Evolutionary conservation across 2,888 invertebrate genomes (phyloP), one percentile per base, ranked within the genome.

Genomic region (Theristus sp.): DNA sequence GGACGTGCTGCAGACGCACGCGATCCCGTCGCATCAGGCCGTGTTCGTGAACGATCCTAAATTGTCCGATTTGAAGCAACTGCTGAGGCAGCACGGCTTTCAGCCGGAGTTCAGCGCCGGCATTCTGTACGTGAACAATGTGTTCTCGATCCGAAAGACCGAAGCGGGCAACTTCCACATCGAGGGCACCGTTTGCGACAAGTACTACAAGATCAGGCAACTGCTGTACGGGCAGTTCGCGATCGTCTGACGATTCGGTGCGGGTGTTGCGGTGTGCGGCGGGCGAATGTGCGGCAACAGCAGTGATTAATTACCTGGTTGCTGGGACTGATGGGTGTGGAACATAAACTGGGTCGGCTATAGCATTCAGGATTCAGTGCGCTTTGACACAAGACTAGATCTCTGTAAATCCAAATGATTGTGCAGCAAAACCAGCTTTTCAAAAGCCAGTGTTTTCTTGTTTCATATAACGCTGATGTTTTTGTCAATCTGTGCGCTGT

Each of bases 201-300:
- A 96, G 67, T 98, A 91, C 76, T 98, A 86, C 77, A 85, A 83
- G 80, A 86, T 98, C 56, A 81, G 93, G 61, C 87, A 89, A 68
- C 77, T 94, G 47, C 78, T 98, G 31, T 98, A 98, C 74, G 86
- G 88, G 65, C 94, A 98, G 74, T 98, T 93, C 76, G 96, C 94
- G 61, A 89, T 98, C 71, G 84, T 94, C 60, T 93, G 81, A 66
- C 24, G 17, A n/a, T n/a, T n/a, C n/a, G n/a, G n/a, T n/a, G n/a
- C n/a, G n/a, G n/a, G n/a, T n/a, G 38, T 38, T 10, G 65, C 49
- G 27, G 30, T 61, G 38, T 13, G 38, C 20, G 10, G 38, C 10
- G 38, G 20, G 13, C 20, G 38, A 38, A 38, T n/a, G n/a, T n/a
- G n/a, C n/a, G n/a, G n/a, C n/a, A 20, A 38, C 20, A 10, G 10